A percentile compares a stretch with the other conserved stretches of the same genome.
phyloP scores from a whole-genome alignment of 1,140 invertebrate species.

The Phenacoccus solenopsis region DNA sequence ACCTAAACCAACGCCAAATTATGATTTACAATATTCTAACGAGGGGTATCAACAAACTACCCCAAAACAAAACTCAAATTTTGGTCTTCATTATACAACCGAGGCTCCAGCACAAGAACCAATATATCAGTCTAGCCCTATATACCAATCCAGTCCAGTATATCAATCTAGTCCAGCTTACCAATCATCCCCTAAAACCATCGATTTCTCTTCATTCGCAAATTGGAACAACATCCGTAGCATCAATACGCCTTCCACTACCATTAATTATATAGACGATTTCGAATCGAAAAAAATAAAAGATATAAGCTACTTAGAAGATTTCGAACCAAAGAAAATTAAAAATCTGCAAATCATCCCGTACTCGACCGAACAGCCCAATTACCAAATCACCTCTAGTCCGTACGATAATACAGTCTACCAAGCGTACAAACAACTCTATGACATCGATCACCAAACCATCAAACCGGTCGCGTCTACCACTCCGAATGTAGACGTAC shows the following conservation, averaged over 20 bases:
- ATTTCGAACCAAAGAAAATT: not conserved
- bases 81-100: not conserved
- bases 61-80: not conserved
- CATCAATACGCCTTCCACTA: not conserved
- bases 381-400: not conserved
- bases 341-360: not conserved
- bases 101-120: not conserved
- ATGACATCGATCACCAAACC: not conserved
- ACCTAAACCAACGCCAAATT: not conserved
- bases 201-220: not conserved
- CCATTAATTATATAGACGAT: not conserved
- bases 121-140: not conserved
- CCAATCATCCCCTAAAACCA: not conserved
- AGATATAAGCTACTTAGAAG: not conserved
- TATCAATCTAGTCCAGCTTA: not conserved
- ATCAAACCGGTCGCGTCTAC: not conserved
- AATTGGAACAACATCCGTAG: not conserved
- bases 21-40: no score
- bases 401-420: not conserved
- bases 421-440: conserved; percentile 8
- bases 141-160: not conserved
- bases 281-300: not conserved
- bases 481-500: no score
- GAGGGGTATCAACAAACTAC: not conserved
- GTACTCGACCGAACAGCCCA: not conserved